phyloP scores from a whole-genome alignment of 2,888 invertebrate genomes.

The Onchidella celtica region DNA sequence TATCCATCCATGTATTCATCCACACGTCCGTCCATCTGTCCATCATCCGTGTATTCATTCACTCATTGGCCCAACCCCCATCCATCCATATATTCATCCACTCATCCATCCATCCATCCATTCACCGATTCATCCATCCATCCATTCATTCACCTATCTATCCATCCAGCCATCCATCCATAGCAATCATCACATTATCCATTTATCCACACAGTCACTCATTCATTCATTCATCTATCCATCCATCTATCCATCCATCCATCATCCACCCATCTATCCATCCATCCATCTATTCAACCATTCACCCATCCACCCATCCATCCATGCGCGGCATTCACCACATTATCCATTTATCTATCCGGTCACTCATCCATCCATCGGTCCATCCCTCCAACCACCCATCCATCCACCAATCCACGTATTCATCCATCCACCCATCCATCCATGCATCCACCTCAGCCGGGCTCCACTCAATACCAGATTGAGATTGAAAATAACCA shows the following conservation, averaged over 20 bases:
- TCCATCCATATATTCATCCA: too few relatives aligned
- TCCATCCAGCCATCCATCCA: too few relatives aligned
- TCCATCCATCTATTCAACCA: background rate
- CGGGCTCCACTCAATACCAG: conserved; percentile 24
- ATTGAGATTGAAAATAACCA: conserved; percentile 38
- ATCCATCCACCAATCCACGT: background rate
- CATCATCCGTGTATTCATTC: background rate
- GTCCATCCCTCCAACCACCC: background rate
- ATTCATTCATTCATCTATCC: background rate
- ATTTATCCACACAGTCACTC: conserved; percentile 2
- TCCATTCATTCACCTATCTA: background rate
- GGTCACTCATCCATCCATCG: background rate
- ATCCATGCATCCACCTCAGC: background rate
- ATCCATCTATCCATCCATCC: background rate
- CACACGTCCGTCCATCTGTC: background rate
- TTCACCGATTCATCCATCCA: background rate
- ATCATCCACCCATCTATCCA: background rate
- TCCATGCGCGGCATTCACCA: background rate
- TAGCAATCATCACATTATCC: background rate
- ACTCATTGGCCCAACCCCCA: background rate
- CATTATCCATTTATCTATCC: background rate
- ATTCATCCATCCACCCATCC: background rate
- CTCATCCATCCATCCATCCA: background rate
- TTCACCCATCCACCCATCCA: background rate
- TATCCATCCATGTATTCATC: background rate